A percentile compares a stretch with the other conserved stretches of the same genome.
Conservation (phyloP, 2,113 vertebrate genomes). For the Eleginops maclovinus region DNA sequence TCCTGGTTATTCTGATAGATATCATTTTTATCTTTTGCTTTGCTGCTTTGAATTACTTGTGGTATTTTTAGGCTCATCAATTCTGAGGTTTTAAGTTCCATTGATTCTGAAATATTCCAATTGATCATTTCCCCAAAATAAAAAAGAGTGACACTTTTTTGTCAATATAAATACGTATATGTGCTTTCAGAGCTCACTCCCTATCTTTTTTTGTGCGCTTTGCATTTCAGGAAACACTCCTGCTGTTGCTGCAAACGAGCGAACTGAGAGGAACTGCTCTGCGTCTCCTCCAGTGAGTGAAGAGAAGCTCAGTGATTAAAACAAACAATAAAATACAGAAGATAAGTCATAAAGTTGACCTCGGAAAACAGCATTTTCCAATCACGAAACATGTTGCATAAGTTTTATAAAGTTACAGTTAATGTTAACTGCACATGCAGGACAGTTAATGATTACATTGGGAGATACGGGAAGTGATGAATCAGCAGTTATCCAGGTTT, state of each 20-base stretch:
- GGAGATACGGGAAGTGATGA: constrained; percentile 50
- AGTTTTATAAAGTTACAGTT: constrained; percentile 13
- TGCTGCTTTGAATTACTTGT: constrained; percentile 23
- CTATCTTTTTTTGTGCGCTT: constrained; percentile 21
- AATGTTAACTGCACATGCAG: constrained; percentile 23
- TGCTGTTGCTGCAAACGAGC: constrained; percentile 20
- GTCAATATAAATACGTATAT: no score
- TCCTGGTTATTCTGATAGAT: constrained; percentile 25
- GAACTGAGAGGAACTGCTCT: constrained; percentile 83
- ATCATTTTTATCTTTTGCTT: not conserved
- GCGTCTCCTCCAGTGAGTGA: constrained; percentile 76
- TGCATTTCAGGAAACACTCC: constrained; percentile 51
- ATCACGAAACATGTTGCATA: not conserved
- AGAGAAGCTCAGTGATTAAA: not conserved
- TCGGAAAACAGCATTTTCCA: not conserved
- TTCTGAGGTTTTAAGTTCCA: not conserved
- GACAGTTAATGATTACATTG: constrained; percentile 70
- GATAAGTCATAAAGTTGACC: not conserved
- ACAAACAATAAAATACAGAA: not conserved
- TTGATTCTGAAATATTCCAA: not conserved
- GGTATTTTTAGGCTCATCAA: not conserved
- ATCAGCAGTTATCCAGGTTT: constrained; percentile 54
- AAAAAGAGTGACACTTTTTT: no score
- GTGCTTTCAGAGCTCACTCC: constrained; percentile 7
- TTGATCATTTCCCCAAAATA: no score